A percentile compares a stretch with the other conserved stretches of the same genome.
These are phyloP conservation scores for Magallana angulata DNA, from an alignment of 1,140 invertebrate species.

Conservation along the genomic window DNA sequence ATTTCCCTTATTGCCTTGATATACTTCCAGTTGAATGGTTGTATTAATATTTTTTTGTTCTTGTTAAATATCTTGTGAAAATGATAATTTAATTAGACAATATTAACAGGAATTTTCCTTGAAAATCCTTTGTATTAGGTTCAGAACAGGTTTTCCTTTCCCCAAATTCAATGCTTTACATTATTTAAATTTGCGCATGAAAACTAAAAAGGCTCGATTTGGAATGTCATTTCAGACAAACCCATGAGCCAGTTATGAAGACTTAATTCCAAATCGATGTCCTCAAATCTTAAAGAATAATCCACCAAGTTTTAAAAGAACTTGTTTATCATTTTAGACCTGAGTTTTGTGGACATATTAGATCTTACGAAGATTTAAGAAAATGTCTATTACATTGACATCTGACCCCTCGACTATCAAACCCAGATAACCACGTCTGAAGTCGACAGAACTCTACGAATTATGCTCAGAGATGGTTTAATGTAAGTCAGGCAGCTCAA, in stretches of 20 bases:
- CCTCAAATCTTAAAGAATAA: slow-evolving; percentile 11
- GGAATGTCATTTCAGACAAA: not conserved
- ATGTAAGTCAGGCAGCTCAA: too few species aligned
- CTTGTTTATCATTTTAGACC: slow-evolving; percentile 36
- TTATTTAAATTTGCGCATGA: not conserved
- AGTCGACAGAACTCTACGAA: not conserved
- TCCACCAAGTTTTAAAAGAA: slow-evolving; percentile 25
- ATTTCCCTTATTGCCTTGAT: too few species aligned
- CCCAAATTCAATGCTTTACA: too few species aligned
- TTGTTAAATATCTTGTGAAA: too few species aligned
- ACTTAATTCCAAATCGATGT: slow-evolving; percentile 24
- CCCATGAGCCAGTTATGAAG: slow-evolving; percentile 18
- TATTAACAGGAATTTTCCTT: too few species aligned
- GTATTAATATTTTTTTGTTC: too few species aligned
- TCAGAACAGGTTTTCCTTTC: too few species aligned
- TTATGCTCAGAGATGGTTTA: too few species aligned
- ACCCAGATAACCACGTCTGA: not conserved
- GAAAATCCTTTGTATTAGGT: too few species aligned
- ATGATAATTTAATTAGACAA: too few species aligned
- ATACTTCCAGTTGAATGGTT: too few species aligned
- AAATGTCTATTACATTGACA: slow-evolving; percentile 25
- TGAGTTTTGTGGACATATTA: slow-evolving; percentile 11
- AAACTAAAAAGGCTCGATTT: not conserved
- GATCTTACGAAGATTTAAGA: slow-evolving; percentile 17
- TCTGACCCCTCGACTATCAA: slow-evolving; percentile 1